phyloP scores from a whole-genome alignment of 2,113 vertebrate species.

The Sigmodon hispidus region DNA sequence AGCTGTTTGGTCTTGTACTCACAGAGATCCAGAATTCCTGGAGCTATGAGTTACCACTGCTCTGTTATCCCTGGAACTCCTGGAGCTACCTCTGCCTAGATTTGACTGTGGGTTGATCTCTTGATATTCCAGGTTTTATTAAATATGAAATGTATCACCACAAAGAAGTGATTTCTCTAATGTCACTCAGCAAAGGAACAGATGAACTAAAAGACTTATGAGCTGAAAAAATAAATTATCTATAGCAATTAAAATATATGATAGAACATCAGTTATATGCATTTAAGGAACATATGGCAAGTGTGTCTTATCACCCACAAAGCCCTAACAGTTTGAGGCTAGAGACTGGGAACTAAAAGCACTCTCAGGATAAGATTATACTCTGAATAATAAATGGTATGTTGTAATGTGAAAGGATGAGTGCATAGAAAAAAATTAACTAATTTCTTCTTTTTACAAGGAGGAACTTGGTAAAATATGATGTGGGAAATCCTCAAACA shows the following conservation, averaged over 20 bases:
- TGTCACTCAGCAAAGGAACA: background rate
- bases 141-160: no score
- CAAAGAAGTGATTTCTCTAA: background rate
- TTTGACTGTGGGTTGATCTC: no score
- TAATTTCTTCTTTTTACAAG: background rate
- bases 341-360: background rate
- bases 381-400: background rate
- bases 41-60: no score
- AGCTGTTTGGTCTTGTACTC: no score
- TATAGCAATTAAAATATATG: background rate
- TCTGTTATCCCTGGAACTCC: no score
- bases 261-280: background rate
- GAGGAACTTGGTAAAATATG: background rate
- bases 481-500: background rate
- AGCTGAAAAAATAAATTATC: background rate
- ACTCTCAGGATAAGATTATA: slow-evolving; percentile 2
- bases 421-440: background rate
- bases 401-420: background rate
- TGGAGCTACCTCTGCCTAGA: no score
- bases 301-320: background rate
- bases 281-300: background rate
- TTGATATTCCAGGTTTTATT: no score
- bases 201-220: background rate
- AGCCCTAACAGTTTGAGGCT: background rate
- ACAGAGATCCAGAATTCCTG: no score